phyloP scores from a whole-genome alignment of 2,888 invertebrate species.

The Liposcelis brunnea region DNA sequence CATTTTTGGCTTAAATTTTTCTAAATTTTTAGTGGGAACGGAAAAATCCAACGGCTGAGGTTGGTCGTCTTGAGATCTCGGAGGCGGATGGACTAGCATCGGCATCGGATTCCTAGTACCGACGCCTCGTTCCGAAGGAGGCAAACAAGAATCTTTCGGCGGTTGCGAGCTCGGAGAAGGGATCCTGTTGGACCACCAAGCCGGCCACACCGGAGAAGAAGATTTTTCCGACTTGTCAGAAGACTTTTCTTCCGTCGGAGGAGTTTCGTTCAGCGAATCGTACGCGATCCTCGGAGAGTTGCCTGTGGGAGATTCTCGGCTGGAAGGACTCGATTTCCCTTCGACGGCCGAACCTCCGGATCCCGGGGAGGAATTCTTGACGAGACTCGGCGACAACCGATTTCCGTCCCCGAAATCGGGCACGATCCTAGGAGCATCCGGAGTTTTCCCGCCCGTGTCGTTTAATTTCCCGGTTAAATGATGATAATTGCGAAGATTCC shows the following conservation, averaged over 20 bases:
- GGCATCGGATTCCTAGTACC: conserved; percentile 9
- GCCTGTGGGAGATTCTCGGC: neutral
- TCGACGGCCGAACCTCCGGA: neutral
- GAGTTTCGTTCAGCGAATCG: too few species aligned
- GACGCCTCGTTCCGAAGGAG: conserved; percentile 8
- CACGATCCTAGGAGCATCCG: neutral
- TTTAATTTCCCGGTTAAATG: neutral
- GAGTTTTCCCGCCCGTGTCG: neutral
- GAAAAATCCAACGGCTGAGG: conserved; percentile 18
- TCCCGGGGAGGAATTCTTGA: neutral
- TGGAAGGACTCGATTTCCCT: conserved; percentile 6
- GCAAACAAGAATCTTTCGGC: too few species aligned
- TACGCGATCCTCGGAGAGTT: too few species aligned
- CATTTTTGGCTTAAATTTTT: conserved; percentile 8
- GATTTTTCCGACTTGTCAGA: neutral
- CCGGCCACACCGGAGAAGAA: neutral
- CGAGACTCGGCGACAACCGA: neutral
- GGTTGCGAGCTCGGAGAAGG: too few species aligned
- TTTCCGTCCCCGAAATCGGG: neutral
- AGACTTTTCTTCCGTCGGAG: neutral
- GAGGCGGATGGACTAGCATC: conserved; percentile 1
- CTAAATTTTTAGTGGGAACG: conserved; percentile 11
- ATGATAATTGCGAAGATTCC: conserved; percentile 2
- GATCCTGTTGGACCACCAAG: conserved; percentile 2
- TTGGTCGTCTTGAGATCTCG: conserved; percentile 14